Base-by-base conservation (phyloP, 92 coral and sea anemone species). In the Blastomussa wellsi region DNA sequence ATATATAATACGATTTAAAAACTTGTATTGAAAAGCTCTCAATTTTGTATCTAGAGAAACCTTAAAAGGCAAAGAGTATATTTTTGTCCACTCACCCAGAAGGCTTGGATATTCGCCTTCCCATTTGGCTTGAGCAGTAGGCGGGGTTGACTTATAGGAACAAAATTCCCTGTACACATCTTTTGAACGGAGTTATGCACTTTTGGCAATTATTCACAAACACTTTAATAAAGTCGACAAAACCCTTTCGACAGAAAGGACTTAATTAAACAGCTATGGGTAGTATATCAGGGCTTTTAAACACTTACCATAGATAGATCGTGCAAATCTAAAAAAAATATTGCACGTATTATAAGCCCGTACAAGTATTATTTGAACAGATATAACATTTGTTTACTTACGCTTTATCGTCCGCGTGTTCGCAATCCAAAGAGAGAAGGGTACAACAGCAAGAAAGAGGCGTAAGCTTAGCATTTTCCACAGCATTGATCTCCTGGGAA, bases 341-440 rank as follows among this genome's bases (percentile, higher is more conserved):
- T 35, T 17, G 5, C 39, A 57, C 17, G 12, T 2, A 1, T 16
- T 36, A 51, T 28, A 48, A n/a, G 69, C 52, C 67, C 42, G 57
- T 28, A 35, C 38, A 52, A 35, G 36, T 36, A 35, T 51, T 41
- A 28, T 52, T 22, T 48, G 57, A 38, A 11, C 67, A 44, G 22
- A 28, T 67, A 44, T 22, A 4, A 16, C 42, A 28, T 72, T 64
- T 5, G 35, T 32, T 3, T 70, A 82, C 86, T 82, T 53, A 82
- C 86, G 86, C 35, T 71, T 82, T 39, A 71, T 76, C 13, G 86
- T 49, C 69, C 66, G n/a, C 52, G 78, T 51, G 66, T 52, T n/a
- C 16, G 66, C 20, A 36, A 82, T 37, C 78, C 79, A 70, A 33
- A 71, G 37, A 53, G 39, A 82, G 26, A 71, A 32, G 16, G 72